phyloP scores from a whole-genome alignment of 2,888 invertebrate genomes.

The Acleris laterana region DNA sequence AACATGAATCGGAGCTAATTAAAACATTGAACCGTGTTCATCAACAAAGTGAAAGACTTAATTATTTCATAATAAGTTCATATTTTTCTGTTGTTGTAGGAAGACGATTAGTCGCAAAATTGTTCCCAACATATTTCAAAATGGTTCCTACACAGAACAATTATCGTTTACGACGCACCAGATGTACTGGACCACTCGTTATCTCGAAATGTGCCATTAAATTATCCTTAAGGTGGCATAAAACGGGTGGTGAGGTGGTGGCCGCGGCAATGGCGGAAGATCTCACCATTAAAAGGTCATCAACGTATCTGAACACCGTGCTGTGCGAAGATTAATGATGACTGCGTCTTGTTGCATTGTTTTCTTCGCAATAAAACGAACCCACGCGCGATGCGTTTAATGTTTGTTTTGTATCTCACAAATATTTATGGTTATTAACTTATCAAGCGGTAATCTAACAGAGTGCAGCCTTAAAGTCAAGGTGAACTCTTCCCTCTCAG shows the following conservation, averaged over 20 bases:
- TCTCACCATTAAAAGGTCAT: conserved; percentile 49
- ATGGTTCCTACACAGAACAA: conserved; percentile 15
- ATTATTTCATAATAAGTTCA: no score
- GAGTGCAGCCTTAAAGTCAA: background rate
- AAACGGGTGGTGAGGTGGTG: conserved; percentile 41
- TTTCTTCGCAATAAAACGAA: conserved; percentile 8
- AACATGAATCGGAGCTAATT: no score
- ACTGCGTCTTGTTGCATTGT: conserved; percentile 16
- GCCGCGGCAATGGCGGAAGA: conserved; percentile 45
- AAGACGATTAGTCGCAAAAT: no score
- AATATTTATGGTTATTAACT: no score
- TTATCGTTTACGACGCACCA: conserved; percentile 25
- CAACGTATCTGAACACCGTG: conserved; percentile 34
- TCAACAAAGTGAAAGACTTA: no score
- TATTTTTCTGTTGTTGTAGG: no score
- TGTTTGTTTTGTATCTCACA: no score
- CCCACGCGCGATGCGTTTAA: background rate
- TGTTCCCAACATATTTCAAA: background rate
- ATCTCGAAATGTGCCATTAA: conserved; percentile 49
- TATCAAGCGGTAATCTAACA: conserved; percentile 7
- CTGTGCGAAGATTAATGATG: conserved; percentile 29
- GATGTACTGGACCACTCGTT: conserved; percentile 41
- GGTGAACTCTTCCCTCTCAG: background rate
- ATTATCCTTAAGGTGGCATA: conserved; percentile 51
- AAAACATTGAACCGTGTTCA: no score